Percentiles rank a stretch among this genome's conserved stretches.
Evolutionary conservation across 2,888 invertebrate species (phyloP).

Genomic region (Sisyra terminalis): DNA sequence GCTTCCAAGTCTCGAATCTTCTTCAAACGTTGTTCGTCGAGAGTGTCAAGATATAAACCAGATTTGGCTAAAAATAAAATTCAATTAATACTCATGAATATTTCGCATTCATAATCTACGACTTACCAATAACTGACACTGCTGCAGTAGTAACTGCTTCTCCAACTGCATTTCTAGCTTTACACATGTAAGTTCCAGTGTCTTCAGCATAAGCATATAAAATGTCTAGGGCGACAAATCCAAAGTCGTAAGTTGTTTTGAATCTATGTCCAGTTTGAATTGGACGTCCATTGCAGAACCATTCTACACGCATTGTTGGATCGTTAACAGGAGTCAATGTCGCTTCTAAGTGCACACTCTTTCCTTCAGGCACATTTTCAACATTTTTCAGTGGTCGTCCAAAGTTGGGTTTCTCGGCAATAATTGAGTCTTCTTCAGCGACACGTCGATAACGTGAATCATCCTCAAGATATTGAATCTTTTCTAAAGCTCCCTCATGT

Average conservation of each 20-base stretch:
- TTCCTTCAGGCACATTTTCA: slow-evolving; percentile 71
- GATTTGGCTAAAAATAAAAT: slow-evolving; percentile 47
- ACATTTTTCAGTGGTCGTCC: slow-evolving; percentile 73
- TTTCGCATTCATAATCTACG: background rate
- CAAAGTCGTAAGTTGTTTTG: slow-evolving; percentile 93
- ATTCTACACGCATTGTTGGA: slow-evolving; percentile 96
- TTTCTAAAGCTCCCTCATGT: slow-evolving; percentile 81
- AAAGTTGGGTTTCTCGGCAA: slow-evolving; percentile 78
- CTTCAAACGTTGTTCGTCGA: slow-evolving; percentile 77
- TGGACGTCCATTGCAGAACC: slow-evolving; percentile 91
- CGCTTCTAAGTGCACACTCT: slow-evolving; percentile 81
- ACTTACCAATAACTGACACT: slow-evolving; percentile 68
- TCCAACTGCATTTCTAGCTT: slow-evolving; percentile 86
- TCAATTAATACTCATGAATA: slow-evolving; percentile 3
- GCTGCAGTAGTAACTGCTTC: slow-evolving; percentile 89
- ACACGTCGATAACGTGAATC: slow-evolving; percentile 59
- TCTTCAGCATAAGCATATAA: slow-evolving; percentile 95
- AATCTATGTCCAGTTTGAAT: slow-evolving; percentile 89
- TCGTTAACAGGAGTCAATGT: slow-evolving; percentile 94
- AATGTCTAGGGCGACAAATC: slow-evolving; percentile 92
- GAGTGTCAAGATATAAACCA: slow-evolving; percentile 70
- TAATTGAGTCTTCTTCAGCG: slow-evolving; percentile 52
- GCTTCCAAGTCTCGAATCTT: slow-evolving; percentile 78
- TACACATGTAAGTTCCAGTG: slow-evolving; percentile 92
- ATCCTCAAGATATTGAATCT: slow-evolving; percentile 84